Evolutionary conservation across 1,140 invertebrate genomes (phyloP).

Genomic region (Hormaphis cornu): DNA sequence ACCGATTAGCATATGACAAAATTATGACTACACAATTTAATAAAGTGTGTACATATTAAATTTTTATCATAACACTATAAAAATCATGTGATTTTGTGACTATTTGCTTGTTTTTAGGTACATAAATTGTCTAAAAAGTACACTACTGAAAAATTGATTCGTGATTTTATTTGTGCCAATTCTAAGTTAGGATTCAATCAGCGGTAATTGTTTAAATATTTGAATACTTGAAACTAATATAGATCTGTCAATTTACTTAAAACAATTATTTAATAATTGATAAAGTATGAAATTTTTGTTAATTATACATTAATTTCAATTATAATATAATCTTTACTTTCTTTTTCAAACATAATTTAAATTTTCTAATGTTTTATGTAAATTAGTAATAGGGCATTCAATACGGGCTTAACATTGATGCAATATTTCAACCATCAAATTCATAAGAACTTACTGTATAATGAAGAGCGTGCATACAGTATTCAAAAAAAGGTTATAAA

Average conservation of each 20-base stretch:
- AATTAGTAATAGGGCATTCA: not conserved
- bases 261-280: too few species aligned
- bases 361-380: not conserved
- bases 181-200: not conserved
- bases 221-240: too few species aligned
- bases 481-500: not conserved
- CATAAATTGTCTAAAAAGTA: not conserved
- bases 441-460: not conserved
- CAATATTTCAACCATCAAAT: slow-evolving; percentile 1
- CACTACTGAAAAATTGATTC: not conserved
- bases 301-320: too few species aligned
- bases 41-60: not conserved
- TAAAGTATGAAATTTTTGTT: too few species aligned
- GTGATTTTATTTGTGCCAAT: not conserved
- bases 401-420: not conserved
- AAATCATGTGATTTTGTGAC: not conserved
- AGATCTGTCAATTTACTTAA: too few species aligned
- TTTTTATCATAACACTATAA: too few species aligned
- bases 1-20: not conserved
- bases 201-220: not conserved
- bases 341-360: not conserved
- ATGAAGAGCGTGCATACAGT: not conserved
- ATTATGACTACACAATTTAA: not conserved
- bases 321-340: too few species aligned
- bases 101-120: not conserved